Evolutionary conservation across 2,888 invertebrate genomes (phyloP).

Genomic region (Celastrina argiolus): DNA sequence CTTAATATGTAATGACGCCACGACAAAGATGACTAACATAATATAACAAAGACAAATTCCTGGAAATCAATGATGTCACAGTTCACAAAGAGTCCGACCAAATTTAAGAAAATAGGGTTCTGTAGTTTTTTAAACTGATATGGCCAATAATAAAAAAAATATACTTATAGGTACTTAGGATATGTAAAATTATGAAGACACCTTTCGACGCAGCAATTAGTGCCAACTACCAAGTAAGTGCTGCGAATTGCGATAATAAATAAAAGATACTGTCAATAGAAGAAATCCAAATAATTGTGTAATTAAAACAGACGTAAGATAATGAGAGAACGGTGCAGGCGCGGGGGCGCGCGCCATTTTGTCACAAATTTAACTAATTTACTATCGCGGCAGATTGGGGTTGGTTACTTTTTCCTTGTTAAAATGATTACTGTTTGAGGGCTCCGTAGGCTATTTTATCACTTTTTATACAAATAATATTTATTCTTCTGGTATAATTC

Average conservation of each 20-base stretch:
- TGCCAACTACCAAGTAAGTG: no score
- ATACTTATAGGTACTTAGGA: no score
- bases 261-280: neutral
- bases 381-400: slow-evolving; percentile 28
- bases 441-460: no score
- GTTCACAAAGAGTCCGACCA: neutral
- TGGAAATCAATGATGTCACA: neutral
- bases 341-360: slow-evolving; percentile 46
- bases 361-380: slow-evolving; percentile 59
- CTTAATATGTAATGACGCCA: no score
- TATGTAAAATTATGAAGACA: no score
- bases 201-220: no score
- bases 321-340: slow-evolving; percentile 29
- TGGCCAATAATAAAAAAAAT: no score
- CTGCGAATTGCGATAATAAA: neutral
- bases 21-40: neutral
- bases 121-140: no score
- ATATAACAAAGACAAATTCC: neutral
- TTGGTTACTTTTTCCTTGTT: slow-evolving; percentile 8
- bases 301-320: slow-evolving; percentile 17
- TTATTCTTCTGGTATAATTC: neutral
- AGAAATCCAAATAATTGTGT: neutral
- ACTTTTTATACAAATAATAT: no score
- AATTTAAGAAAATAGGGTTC: neutral
- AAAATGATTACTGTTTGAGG: neutral